A percentile compares a stretch with the other conserved stretches of the same genome.
Evolutionary conservation across 2,797 vertebrate genomes (phyloP).

Genomic region (Onychomys torridus): DNA sequence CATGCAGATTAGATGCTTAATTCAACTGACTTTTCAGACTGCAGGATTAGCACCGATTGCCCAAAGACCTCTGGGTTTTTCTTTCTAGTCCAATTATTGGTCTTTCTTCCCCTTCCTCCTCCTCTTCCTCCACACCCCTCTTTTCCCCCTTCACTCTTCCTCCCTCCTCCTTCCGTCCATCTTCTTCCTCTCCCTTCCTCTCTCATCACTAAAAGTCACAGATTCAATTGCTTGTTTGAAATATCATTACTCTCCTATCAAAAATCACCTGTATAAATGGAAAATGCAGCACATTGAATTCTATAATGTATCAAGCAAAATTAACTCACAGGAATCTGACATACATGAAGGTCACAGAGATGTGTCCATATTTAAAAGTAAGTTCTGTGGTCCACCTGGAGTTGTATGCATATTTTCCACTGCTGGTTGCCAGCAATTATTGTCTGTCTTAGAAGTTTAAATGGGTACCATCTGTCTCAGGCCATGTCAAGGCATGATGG

Average conservation of each 20-base stretch:
- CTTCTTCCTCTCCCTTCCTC: no score
- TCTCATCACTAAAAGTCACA: background rate
- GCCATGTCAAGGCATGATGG: constrained; percentile 51
- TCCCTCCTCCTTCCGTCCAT: background rate
- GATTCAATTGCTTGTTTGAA: constrained; percentile 59
- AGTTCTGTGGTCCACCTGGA: background rate
- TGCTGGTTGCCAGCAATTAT: constrained; percentile 44
- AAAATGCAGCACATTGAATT: constrained; percentile 53
- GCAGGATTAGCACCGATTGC: constrained; percentile 22
- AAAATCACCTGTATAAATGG: constrained; percentile 59
- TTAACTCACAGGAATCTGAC: constrained; percentile 64
- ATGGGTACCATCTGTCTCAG: constrained; percentile 70
- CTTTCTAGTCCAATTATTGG: constrained; percentile 4
- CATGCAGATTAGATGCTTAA: constrained; percentile 52
- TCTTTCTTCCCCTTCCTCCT: background rate
- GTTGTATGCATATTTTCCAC: constrained; percentile 64
- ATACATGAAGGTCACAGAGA: background rate
- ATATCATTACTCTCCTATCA: constrained; percentile 2
- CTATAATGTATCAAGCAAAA: constrained; percentile 53
- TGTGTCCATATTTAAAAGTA: background rate
- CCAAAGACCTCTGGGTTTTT: background rate
- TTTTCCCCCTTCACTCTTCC: background rate
- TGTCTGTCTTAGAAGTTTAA: constrained; percentile 72
- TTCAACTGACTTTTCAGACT: constrained; percentile 51
- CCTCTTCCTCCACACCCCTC: no score